These are phyloP conservation scores for Myripristis jacobus DNA, from an alignment of 2,797 vertebrate species.

Conservation along the genomic window DNA sequence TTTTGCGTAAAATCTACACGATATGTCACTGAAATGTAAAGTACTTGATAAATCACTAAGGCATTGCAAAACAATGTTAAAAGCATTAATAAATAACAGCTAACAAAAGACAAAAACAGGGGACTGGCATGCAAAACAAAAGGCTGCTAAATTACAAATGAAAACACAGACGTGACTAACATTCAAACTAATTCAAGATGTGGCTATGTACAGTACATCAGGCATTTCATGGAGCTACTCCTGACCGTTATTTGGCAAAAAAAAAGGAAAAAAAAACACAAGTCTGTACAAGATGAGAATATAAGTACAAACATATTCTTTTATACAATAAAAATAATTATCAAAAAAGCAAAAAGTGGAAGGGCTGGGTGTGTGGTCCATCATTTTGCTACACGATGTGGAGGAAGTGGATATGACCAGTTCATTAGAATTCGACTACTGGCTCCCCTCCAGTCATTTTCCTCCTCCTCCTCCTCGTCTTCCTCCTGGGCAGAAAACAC, in stretches of 20 bases:
- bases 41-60: conserved; percentile 47
- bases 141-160: conserved; percentile 61
- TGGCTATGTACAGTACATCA: conserved; percentile 54
- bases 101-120: conserved; percentile 54
- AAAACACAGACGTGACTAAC: conserved; percentile 38
- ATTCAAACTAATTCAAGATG: conserved; percentile 52
- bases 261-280: no score
- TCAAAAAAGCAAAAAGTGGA: conserved; percentile 13
- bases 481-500: conserved; percentile 31
- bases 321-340: conserved; percentile 66
- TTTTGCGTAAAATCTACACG: conserved; percentile 1
- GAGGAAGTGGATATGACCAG: conserved; percentile 20
- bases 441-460: conserved; percentile 15
- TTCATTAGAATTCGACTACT: conserved; percentile 22
- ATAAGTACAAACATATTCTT: conserved; percentile 49
- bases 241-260: conserved; percentile 68
- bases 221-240: conserved; percentile 40
- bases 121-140: conserved; percentile 67
- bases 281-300: conserved; percentile 69
- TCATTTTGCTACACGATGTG: conserved; percentile 24
- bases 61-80: conserved; percentile 52
- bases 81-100: conserved; percentile 75
- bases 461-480: neutral
- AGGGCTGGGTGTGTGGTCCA: conserved; percentile 16
- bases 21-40: conserved; percentile 63